phyloP scores from a whole-genome alignment of 2,113 vertebrate genomes.

The Coturnix japonica region DNA sequence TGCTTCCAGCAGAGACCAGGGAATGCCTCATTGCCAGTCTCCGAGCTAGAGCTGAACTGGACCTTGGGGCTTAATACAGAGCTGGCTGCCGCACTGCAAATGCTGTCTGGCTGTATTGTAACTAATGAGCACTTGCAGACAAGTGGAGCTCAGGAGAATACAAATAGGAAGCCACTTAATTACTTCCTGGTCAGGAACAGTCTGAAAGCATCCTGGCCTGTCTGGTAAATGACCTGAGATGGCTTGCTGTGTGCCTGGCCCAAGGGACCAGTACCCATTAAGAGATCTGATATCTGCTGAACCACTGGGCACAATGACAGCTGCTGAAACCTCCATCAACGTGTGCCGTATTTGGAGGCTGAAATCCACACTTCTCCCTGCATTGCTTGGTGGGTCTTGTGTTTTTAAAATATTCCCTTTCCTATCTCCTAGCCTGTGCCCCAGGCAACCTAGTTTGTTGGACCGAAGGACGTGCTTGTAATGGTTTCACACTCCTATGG shows the following conservation, averaged over 20 bases:
- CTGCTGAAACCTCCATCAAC: neutral
- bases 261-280: neutral
- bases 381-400: neutral
- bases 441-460: neutral
- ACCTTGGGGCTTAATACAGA: neutral
- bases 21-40: neutral
- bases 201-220: conserved; percentile 3
- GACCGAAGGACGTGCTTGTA: neutral
- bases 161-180: conserved; percentile 16
- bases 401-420: fast-evolving
- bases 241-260: neutral
- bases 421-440: neutral
- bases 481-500: neutral
- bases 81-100: neutral
- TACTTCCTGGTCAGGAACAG: neutral
- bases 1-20: neutral
- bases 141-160: neutral
- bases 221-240: neutral
- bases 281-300: neutral
- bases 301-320: neutral
- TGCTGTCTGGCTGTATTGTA: neutral
- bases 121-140: neutral
- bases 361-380: neutral
- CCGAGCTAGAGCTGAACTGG: neutral
- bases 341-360: neutral